Evolutionary conservation across 2,113 vertebrate species (phyloP).

Genomic region (Athene noctua): DNA sequence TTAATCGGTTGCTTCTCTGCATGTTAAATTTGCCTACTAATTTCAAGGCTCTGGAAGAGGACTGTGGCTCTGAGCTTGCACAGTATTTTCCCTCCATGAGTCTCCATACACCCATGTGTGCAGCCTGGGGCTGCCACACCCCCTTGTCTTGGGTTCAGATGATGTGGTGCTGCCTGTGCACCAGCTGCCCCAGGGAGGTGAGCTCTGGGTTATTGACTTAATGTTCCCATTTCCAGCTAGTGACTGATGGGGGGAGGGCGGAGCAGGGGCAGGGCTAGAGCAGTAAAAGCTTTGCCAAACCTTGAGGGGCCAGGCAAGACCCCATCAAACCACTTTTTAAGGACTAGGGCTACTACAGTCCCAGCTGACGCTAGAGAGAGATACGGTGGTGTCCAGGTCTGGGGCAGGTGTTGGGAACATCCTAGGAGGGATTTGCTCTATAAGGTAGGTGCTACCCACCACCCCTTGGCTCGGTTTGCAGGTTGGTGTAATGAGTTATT

Average conservation of each 20-base stretch:
- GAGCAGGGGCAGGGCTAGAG: background rate
- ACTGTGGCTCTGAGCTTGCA: background rate
- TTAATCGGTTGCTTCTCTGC: constrained; percentile 46
- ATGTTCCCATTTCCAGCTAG: background rate
- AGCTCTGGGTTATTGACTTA: background rate
- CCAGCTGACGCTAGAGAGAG: background rate
- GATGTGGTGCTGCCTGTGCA: fast-evolving
- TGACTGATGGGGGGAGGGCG: no score
- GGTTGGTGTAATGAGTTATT: background rate
- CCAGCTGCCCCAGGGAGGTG: background rate
- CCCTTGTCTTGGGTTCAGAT: background rate
- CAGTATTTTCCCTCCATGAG: background rate
- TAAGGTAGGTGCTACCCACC: background rate
- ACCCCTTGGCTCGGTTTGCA: background rate
- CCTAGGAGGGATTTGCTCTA: background rate
- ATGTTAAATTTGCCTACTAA: constrained; percentile 52
- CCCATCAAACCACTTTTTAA: background rate
- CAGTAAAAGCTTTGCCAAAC: background rate
- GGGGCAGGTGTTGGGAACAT: background rate
- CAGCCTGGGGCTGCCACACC: background rate
- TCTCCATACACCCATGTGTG: fast-evolving
- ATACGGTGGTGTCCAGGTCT: background rate
- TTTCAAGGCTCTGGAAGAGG: background rate
- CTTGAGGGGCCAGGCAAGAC: background rate
- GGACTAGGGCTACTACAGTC: background rate